Evolutionary conservation across 1,140 invertebrate genomes (phyloP).

Genomic region (Leptestheria dahalacensis): DNA sequence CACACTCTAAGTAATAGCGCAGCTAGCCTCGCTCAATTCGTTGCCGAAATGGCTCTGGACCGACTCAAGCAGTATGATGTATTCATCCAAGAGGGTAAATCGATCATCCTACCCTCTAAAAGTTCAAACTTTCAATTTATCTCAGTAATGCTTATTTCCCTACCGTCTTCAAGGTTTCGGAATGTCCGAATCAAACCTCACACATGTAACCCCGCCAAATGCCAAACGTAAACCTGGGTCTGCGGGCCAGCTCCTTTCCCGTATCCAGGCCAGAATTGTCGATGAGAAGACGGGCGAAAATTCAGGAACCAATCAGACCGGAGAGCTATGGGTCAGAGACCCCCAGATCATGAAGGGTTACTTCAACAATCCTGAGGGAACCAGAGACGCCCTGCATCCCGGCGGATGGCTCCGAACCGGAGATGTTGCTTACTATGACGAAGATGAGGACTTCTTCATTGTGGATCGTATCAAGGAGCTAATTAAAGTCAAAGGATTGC

Average conservation of each 20-base stretch:
- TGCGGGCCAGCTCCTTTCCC: neutral
- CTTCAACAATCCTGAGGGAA: slow-evolving; percentile 52
- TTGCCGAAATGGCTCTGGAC: slow-evolving; percentile 9
- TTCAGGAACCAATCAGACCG: slow-evolving; percentile 28
- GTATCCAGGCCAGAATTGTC: slow-evolving; percentile 9
- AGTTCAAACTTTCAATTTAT: neutral
- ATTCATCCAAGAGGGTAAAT: slow-evolving; percentile 14
- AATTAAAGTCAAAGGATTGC: slow-evolving; percentile 70
- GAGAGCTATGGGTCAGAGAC: slow-evolving; percentile 48
- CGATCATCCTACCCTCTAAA: neutral
- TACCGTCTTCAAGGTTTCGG: no score
- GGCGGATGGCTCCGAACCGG: slow-evolving; percentile 69
- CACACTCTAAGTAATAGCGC: slow-evolving; percentile 45
- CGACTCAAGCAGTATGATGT: slow-evolving; percentile 8
- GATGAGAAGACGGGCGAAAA: neutral
- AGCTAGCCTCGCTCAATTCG: slow-evolving; percentile 43
- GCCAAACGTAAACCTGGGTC: slow-evolving; percentile 4
- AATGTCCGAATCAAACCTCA: slow-evolving; percentile 12
- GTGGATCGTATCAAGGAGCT: no score
- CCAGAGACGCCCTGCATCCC: slow-evolving; percentile 44
- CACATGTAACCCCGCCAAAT: neutral
- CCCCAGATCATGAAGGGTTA: slow-evolving; percentile 66
- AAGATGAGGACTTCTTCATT: no score
- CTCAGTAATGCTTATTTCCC: neutral
- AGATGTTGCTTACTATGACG: slow-evolving; percentile 61